These are phyloP conservation scores for Thumatha senex DNA, from an alignment of 2,888 invertebrate species.

Conservation along the genomic window DNA sequence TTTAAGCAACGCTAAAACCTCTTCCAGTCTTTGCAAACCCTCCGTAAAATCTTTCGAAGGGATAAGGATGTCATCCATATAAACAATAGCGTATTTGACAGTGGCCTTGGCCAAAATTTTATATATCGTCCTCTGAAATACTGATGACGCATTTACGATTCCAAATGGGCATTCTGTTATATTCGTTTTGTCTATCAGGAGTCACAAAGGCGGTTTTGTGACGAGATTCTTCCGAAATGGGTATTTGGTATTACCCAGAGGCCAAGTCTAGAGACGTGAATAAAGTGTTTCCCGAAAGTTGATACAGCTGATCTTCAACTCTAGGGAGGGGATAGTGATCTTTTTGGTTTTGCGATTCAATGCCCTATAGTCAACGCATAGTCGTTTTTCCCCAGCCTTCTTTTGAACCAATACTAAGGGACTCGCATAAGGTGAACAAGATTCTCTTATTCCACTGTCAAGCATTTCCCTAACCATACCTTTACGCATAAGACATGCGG, in stretches of 20 bases:
- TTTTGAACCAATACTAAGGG: neutral
- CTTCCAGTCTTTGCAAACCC: neutral
- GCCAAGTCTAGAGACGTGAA: neutral
- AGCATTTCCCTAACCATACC: neutral
- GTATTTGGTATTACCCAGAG: neutral
- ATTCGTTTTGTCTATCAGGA: neutral
- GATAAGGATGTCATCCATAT: neutral
- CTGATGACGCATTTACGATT: neutral
- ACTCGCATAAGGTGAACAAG: neutral
- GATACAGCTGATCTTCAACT: too few species aligned
- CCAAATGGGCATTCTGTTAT: neutral
- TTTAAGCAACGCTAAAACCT: neutral
- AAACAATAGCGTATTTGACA: too few species aligned
- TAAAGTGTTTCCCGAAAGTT: too few species aligned
- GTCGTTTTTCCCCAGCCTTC: constrained; percentile 17
- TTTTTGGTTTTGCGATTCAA: neutral
- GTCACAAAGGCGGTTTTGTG: neutral
- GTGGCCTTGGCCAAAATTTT: too few species aligned
- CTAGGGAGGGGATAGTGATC: too few species aligned
- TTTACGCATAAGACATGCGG: neutral
- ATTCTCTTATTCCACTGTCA: neutral
- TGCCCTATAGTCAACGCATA: constrained; percentile 13
- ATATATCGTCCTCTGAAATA: neutral
- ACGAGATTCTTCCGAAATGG: neutral
- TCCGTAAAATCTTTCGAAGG: neutral